Conservation (phyloP, 1,140 invertebrate genomes). For the Calliphora vicina region DNA sequence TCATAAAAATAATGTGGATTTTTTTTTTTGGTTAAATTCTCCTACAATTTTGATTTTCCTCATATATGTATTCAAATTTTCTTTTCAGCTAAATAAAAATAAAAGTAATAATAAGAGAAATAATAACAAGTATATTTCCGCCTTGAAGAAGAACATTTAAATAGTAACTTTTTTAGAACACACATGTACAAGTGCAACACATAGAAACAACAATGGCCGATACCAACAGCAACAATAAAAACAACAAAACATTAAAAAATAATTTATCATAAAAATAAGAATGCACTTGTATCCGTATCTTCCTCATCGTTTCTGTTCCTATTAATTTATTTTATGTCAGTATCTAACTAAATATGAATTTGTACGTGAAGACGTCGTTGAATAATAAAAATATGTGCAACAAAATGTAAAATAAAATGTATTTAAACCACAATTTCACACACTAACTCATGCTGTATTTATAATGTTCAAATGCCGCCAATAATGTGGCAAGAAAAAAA, state of each 20-base stretch:
- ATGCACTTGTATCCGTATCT: conserved; percentile 12
- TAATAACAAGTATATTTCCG: conserved; percentile 19
- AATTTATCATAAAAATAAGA: neutral
- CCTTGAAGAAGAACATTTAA: neutral
- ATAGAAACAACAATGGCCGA: neutral
- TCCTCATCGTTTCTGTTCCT: neutral
- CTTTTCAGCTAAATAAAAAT: neutral
- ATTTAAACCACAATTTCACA: conserved; percentile 8
- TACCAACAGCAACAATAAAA: neutral
- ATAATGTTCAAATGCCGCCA: neutral
- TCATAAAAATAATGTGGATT: no score
- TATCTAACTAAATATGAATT: no score
- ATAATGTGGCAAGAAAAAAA: neutral
- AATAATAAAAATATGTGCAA: neutral
- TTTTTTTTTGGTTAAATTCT: no score
- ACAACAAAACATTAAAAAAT: neutral
- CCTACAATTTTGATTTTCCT: no score
- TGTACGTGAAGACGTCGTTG: neutral
- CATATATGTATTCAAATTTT: neutral
- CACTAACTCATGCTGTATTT: neutral
- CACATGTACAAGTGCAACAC: neutral
- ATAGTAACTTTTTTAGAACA: neutral
- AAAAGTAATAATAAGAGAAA: conserved; percentile 12
- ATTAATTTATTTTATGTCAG: neutral
- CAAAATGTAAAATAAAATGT: neutral